A percentile compares a stretch with the other conserved stretches of the same genome.
phyloP scores from a whole-genome alignment of 1,140 invertebrate genomes.

The Diabrotica virgifera region DNA sequence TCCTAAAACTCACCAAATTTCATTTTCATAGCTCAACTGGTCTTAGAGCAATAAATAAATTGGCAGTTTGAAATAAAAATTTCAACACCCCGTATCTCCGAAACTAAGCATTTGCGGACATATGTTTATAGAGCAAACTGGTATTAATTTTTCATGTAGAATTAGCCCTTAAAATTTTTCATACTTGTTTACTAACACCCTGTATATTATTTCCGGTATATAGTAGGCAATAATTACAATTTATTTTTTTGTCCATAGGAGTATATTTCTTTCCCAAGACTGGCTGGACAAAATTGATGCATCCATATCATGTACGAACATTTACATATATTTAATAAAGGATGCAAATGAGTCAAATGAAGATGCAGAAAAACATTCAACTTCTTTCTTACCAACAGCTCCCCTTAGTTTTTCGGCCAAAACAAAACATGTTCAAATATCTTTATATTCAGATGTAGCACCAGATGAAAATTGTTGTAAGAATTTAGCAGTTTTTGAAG shows the following conservation, averaged over 20 bases:
- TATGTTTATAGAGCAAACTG: no score
- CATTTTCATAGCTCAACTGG: no score
- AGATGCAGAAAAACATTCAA: neutral
- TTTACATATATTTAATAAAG: slow-evolving; percentile 33
- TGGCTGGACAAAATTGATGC: slow-evolving; percentile 31
- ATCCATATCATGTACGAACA: slow-evolving; percentile 30
- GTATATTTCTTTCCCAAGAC: slow-evolving; percentile 29
- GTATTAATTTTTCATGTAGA: no score
- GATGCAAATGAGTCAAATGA: neutral
- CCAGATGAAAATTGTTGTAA: slow-evolving; percentile 28
- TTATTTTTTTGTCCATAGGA: slow-evolving; percentile 17
- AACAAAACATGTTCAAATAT: slow-evolving; percentile 28
- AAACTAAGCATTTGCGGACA: no score
- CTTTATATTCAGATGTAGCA: slow-evolving; percentile 22
- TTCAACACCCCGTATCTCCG: no score
- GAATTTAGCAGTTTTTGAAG: slow-evolving; percentile 31
- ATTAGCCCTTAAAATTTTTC: no score
- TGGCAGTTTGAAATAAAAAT: no score
- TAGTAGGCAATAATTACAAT: neutral
- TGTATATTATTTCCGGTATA: no score
- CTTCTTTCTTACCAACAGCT: slow-evolving; percentile 26
- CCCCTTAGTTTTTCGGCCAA: slow-evolving; percentile 22
- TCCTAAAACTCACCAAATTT: no score
- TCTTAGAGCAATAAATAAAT: no score
- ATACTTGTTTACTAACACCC: no score